Percentiles rank a stretch among this genome's conserved stretches.
phyloP scores from a whole-genome alignment of 2,888 invertebrate species.

The Eupithecia exiguata region DNA sequence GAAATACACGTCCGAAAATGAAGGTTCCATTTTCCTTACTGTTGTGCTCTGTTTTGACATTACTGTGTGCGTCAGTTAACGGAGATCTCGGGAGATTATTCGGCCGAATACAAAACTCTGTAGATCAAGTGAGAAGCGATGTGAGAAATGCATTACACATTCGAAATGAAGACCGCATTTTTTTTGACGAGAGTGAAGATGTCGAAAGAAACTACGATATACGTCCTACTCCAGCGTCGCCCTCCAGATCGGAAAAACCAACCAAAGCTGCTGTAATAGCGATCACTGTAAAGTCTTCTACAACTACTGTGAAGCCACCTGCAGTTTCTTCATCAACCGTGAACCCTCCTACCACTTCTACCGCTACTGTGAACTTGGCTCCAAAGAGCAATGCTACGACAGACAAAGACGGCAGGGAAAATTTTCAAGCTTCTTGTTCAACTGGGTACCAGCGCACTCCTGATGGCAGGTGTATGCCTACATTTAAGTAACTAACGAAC shows the following conservation, averaged over 20 bases:
- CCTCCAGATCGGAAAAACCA: constrained; percentile 6
- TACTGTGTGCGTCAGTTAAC: constrained; percentile 46
- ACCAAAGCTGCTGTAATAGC: neutral
- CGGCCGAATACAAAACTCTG: constrained; percentile 49
- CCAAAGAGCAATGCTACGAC: constrained; percentile 42
- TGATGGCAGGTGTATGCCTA: constrained; percentile 71
- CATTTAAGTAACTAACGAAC: constrained; percentile 13
- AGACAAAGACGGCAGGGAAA: constrained; percentile 63
- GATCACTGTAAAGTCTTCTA: neutral
- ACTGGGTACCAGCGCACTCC: constrained; percentile 62
- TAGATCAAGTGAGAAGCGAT: constrained; percentile 51
- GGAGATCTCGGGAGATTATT: constrained; percentile 54
- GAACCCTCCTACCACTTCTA: constrained; percentile 14
- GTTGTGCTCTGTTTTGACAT: constrained; percentile 50
- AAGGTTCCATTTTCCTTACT: constrained; percentile 50
- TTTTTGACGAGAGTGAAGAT: constrained; percentile 44
- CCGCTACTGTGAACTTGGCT: constrained; percentile 32
- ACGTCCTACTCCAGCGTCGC: constrained; percentile 6
- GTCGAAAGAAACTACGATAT: constrained; percentile 7
- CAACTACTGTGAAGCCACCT: constrained; percentile 14
- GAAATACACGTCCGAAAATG: constrained; percentile 51
- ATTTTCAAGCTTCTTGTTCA: constrained; percentile 62
- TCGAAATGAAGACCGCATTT: constrained; percentile 21
- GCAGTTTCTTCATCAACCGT: neutral
- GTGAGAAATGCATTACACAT: constrained; percentile 45